Percentiles rank a stretch among this genome's conserved stretches.
Evolutionary conservation across 2,797 vertebrate species (phyloP).

Genomic region (Rousettus madagascariensis): DNA sequence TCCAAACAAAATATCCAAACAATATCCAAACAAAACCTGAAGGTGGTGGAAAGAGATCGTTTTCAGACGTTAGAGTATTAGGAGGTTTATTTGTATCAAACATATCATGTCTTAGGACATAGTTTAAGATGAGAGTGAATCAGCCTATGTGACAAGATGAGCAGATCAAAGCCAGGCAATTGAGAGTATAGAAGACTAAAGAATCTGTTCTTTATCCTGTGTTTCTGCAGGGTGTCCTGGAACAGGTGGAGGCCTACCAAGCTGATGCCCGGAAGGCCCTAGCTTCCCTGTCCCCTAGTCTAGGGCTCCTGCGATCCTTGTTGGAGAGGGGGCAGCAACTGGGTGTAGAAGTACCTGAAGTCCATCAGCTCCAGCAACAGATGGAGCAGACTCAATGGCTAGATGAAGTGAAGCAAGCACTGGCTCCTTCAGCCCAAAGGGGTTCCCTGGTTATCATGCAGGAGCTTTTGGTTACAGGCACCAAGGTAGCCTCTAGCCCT

Average conservation of each 20-base stretch:
- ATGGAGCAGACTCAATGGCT: constrained; percentile 91
- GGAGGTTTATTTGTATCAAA: background rate
- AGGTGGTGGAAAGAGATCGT: background rate
- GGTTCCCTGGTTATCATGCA: constrained; percentile 89
- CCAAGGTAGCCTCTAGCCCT: constrained; percentile 89
- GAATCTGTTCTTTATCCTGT: background rate
- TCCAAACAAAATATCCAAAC: background rate
- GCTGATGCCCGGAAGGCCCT: constrained; percentile 84
- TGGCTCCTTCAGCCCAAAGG: constrained; percentile 85
- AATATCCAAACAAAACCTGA: background rate
- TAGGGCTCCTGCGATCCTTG: constrained; percentile 83
- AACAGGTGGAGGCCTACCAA: constrained; percentile 87
- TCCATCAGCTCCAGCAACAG: constrained; percentile 85
- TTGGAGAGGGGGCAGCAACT: constrained; percentile 85
- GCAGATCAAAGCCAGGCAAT: too few relatives aligned
- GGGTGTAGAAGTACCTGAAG: constrained; percentile 87
- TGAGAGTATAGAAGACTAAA: background rate
- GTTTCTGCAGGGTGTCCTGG: constrained; percentile 83
- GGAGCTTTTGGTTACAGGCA: constrained; percentile 89
- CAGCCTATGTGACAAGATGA: background rate
- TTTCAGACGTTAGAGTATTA: background rate
- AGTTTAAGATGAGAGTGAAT: background rate
- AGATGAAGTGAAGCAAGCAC: constrained; percentile 88
- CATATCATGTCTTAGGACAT: background rate
- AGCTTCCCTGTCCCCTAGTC: constrained; percentile 78